A percentile compares a stretch with the other conserved stretches of the same genome.
Evolutionary conservation across 2,113 vertebrate species (phyloP).

Genomic region (Halichoeres trimaculatus): DNA sequence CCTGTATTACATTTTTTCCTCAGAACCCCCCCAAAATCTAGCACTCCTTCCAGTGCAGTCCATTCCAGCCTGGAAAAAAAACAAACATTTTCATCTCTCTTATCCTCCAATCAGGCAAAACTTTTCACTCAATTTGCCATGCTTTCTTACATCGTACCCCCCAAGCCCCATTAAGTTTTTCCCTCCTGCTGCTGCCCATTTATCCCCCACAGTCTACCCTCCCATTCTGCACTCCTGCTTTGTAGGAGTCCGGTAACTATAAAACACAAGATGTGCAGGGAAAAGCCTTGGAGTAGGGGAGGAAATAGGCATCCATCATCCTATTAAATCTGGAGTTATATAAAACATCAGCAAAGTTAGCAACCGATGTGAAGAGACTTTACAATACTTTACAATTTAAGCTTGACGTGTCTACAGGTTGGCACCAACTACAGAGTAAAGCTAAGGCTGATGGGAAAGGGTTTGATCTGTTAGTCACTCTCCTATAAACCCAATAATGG

Average conservation of each 20-base stretch:
- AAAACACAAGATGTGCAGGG: conserved; percentile 20
- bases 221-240: conserved; percentile 6
- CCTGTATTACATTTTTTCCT: conserved; percentile 7
- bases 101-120: conserved; percentile 16
- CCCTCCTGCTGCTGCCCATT: conserved; percentile 7
- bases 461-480: background rate
- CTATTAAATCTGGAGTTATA: background rate
- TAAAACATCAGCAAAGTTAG: background rate
- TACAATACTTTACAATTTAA: background rate
- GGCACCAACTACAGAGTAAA: background rate
- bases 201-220: conserved; percentile 6
- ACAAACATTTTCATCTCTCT: conserved; percentile 29
- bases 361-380: background rate
- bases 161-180: conserved; percentile 16
- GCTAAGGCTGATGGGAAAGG: background rate
- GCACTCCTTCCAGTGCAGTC: background rate
- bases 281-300: conserved; percentile 17
- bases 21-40: conserved; percentile 17
- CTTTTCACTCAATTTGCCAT: background rate
- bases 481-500: background rate
- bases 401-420: background rate
- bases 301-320: background rate
- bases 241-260: conserved; percentile 35
- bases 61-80: conserved; percentile 14
- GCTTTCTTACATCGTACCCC: background rate